Conservation (phyloP, 2,888 invertebrate genomes). For the Phoronis australis region DNA sequence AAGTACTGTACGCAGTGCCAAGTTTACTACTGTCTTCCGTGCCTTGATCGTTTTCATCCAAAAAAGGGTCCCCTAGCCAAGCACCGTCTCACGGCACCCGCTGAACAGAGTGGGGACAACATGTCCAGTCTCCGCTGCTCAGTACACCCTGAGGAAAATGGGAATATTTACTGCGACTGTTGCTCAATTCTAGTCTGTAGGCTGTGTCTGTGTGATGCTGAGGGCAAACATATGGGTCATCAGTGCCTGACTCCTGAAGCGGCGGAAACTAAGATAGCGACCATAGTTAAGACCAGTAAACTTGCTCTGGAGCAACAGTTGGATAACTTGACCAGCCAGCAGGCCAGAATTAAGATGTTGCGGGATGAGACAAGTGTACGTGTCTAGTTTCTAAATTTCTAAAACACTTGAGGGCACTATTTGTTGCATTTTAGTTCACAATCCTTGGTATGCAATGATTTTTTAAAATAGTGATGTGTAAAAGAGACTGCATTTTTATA, state of each 20-base stretch:
- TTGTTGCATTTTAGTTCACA: too few relatives aligned
- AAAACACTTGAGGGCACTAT: too few relatives aligned
- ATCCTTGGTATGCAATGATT: too few relatives aligned
- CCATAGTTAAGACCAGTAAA: too few relatives aligned
- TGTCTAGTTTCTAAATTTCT: too few relatives aligned
- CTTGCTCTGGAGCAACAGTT: too few relatives aligned
- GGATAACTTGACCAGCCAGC: too few relatives aligned
- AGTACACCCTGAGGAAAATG: conserved; percentile 33
- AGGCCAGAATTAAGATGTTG: too few relatives aligned
- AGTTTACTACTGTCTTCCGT: conserved; percentile 39
- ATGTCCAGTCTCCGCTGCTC: conserved; percentile 28
- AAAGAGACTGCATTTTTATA: too few relatives aligned
- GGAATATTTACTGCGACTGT: conserved; percentile 39
- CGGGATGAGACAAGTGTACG: too few relatives aligned
- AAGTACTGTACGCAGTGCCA: conserved; percentile 44
- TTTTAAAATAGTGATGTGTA: too few relatives aligned
- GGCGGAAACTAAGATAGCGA: conserved; percentile 36
- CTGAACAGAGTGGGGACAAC: conserved; percentile 16
- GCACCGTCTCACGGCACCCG: conserved; percentile 25
- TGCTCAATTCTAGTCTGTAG: conserved; percentile 40
- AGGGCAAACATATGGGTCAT: conserved; percentile 42
- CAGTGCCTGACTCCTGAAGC: conserved; percentile 39
- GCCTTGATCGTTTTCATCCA: conserved; percentile 39
- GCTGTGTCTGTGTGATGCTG: conserved; percentile 44
- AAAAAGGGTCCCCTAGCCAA: conserved; percentile 30